Base-by-base conservation (phyloP, 2,113 vertebrate genomes). In the Rhea pennata region DNA sequence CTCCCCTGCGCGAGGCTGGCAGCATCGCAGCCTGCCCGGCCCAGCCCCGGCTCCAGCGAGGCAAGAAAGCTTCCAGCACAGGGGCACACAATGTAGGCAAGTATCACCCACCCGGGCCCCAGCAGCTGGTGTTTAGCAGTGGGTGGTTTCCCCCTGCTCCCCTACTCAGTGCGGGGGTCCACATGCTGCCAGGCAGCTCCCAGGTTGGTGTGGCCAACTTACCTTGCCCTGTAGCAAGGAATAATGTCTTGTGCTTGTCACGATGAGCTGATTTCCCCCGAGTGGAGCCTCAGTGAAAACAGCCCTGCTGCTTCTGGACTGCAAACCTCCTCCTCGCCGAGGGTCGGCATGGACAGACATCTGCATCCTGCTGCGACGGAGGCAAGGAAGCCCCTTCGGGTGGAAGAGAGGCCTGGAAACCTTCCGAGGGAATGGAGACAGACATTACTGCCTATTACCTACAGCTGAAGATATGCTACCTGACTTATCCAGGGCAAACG, bases 401-500 rank as follows among this genome's bases (percentile, higher is more conserved):
- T 72, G 56, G 44, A 27, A 48, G 12, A 15, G 39, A 83, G n/a
- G 31, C 39, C 15, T 33, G 64, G 48, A 64, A 62, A 50, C 27
- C 62, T 39, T 48, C 33, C 27, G 59, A 36, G 4, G 44, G 78
- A 5, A 51, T 0, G 0, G 42, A 21, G 46, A 65, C 48, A 82
- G 46, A 61, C 0, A 3, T 24, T 74, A 5, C 27, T 7, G 6
- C 39, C 33, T 22, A 6, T 85, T 73, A 78, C 50, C 61, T 69
- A 40, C 72, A 54, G 12, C 22, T 29, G 66, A 64, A 82, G 76
- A 77, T 33, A 84, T 16, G 42, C 48, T 33, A 27, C 65, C 84
- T 69, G 84, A 95, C 59, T 77, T 81, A 78, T 39, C 80, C 80
- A 74, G 88, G 94, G 66, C 81, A 93, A 39, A 40, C 9, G 69